These are phyloP conservation scores for Lochmaea capreae DNA, from an alignment of 2,888 invertebrate species.

Conservation along the genomic window DNA sequence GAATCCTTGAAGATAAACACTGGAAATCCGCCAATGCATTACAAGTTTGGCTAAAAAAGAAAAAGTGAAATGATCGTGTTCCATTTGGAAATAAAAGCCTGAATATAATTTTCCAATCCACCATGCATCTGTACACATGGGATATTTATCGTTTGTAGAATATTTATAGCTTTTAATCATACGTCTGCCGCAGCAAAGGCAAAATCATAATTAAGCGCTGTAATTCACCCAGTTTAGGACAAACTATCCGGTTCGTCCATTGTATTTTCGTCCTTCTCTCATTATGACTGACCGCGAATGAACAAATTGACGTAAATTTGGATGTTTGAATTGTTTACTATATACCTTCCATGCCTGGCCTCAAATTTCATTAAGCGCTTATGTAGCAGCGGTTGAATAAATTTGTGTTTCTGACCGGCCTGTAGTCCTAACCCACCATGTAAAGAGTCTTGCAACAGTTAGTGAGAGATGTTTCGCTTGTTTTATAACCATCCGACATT, in stretches of 20 bases:
- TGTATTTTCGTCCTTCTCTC: conserved; percentile 28
- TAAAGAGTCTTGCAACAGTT: conserved; percentile 17
- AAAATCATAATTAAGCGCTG: conserved; percentile 27
- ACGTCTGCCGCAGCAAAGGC: conserved; percentile 24
- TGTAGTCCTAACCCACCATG: conserved; percentile 8
- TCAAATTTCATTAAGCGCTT: conserved; percentile 46
- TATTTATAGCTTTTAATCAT: conserved; percentile 27
- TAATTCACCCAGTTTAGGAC: conserved; percentile 29
- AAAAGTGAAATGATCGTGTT: no score
- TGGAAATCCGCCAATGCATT: no score
- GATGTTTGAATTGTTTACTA: conserved; percentile 41
- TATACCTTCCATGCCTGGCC: conserved; percentile 33
- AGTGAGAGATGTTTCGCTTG: not conserved
- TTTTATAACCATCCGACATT: not conserved
- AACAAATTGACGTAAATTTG: conserved; percentile 40
- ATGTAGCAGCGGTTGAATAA: conserved; percentile 34
- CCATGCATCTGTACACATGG: not conserved
- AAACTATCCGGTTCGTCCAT: conserved; percentile 22
- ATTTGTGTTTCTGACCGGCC: conserved; percentile 26
- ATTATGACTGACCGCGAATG: conserved; percentile 34
- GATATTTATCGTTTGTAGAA: conserved; percentile 11
- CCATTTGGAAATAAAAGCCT: not conserved
- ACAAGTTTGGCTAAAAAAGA: no score
- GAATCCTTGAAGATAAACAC: no score
- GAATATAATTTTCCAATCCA: not conserved